phyloP scores from a whole-genome alignment of 2,113 vertebrate species.

The Xenopus laevis region DNA sequence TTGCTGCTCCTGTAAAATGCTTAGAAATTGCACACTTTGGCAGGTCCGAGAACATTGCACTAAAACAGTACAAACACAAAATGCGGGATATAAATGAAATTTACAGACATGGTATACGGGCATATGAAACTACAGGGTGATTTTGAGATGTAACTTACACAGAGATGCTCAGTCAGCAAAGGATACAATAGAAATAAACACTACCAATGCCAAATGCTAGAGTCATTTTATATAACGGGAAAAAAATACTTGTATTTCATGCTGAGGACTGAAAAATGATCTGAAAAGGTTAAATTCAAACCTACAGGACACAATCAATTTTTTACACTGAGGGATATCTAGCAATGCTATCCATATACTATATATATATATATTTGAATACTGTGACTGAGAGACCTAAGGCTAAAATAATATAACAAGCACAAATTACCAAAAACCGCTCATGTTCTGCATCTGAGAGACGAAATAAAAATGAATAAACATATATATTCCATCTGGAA shows the following conservation, averaged over 20 bases:
- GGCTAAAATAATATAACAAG: too few species aligned
- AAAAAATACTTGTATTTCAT: slow-evolving; percentile 7
- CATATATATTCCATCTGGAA: too few species aligned
- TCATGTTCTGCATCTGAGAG: too few species aligned
- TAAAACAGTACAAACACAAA: background rate
- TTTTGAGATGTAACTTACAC: slow-evolving; percentile 20
- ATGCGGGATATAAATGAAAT: background rate
- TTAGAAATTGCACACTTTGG: background rate
- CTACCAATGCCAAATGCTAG: background rate
- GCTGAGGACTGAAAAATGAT: background rate
- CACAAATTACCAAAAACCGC: too few species aligned
- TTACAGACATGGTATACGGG: slow-evolving; percentile 7
- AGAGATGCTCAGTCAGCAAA: background rate
- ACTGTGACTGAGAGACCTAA: too few species aligned
- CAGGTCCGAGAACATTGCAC: background rate
- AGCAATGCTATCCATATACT: background rate
- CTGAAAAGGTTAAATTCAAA: background rate
- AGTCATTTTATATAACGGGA: slow-evolving; percentile 15
- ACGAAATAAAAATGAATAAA: too few species aligned
- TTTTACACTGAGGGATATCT: background rate
- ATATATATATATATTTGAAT: background rate
- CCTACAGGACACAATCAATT: background rate
- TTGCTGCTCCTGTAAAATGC: background rate
- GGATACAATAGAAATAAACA: slow-evolving; percentile 3
- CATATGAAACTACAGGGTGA: slow-evolving; percentile 26